A percentile compares a stretch with the other conserved stretches of the same genome.
phyloP scores from a whole-genome alignment of 1,140 invertebrate genomes.

The Pseudobourletiella spinata region DNA sequence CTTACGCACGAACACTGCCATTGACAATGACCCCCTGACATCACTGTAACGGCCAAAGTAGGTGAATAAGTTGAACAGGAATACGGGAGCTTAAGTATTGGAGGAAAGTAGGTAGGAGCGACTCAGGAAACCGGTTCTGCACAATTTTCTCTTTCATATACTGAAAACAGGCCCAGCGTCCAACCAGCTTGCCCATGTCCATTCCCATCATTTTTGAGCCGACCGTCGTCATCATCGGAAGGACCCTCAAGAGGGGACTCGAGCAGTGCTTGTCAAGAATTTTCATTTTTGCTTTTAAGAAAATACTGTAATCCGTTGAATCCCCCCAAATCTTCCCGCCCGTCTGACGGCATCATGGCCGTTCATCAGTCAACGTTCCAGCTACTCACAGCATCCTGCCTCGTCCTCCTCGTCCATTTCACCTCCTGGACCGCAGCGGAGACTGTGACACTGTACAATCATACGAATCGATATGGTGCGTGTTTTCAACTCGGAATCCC shows the following conservation, averaged over 20 bases:
- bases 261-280: too few relatives aligned
- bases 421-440: neutral
- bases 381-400: neutral
- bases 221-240: too few relatives aligned
- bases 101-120: neutral
- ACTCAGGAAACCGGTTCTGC: neutral
- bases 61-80: too few relatives aligned
- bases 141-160: neutral
- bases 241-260: too few relatives aligned
- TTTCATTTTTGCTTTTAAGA: too few relatives aligned
- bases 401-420: neutral
- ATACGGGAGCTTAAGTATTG: too few relatives aligned
- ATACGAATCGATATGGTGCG: constrained; percentile 14
- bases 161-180: neutral
- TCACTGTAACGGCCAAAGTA: too few relatives aligned
- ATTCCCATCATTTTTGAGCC: too few relatives aligned
- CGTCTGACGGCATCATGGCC: too few relatives aligned
- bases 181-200: neutral
- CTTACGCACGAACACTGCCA: too few relatives aligned
- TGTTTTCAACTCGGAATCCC: neutral
- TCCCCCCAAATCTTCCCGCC: neutral
- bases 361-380: too few relatives aligned
- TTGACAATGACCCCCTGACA: too few relatives aligned
- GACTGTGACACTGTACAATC: constrained; percentile 18
- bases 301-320: neutral